phyloP scores from a whole-genome alignment of 2,888 invertebrate species.

The Patella depressa region DNA sequence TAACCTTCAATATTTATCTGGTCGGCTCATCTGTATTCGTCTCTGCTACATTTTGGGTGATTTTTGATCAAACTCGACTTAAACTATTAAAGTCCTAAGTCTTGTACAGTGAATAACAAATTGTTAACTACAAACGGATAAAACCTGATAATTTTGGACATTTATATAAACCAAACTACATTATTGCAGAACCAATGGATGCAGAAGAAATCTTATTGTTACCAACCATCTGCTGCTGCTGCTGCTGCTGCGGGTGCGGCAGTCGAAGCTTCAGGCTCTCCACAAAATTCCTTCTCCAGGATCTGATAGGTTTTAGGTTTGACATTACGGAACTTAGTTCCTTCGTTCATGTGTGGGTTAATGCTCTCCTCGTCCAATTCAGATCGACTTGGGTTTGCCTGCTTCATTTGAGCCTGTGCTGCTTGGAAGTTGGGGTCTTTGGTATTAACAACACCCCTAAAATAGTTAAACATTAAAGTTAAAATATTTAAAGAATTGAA shows the following conservation, averaged over 20 bases:
- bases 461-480: no score
- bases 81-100: no score
- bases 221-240: slow-evolving; percentile 26
- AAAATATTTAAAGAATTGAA: no score
- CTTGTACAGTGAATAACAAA: no score
- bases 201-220: not conserved
- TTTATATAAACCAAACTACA: no score
- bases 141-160: no score
- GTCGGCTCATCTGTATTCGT: no score
- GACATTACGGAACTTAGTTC: slow-evolving; percentile 64
- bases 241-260: slow-evolving; percentile 39
- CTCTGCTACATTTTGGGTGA: no score
- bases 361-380: slow-evolving; percentile 49
- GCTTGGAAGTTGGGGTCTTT: slow-evolving; percentile 31
- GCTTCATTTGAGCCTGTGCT: slow-evolving; percentile 16
- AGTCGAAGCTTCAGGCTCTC: slow-evolving; percentile 24
- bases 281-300: slow-evolving; percentile 59
- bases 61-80: no score
- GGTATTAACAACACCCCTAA: slow-evolving; percentile 29
- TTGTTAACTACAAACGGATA: no score
- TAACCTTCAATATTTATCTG: no score
- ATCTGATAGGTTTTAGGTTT: slow-evolving; percentile 68
- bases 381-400: slow-evolving; percentile 30
- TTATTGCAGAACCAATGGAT: not conserved
- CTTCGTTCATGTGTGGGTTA: slow-evolving; percentile 56